Percentiles rank a stretch among this genome's conserved stretches.
These are phyloP conservation scores for Nymphalis c-album DNA, from an alignment of 2,888 invertebrate species.

Conservation along the genomic window DNA sequence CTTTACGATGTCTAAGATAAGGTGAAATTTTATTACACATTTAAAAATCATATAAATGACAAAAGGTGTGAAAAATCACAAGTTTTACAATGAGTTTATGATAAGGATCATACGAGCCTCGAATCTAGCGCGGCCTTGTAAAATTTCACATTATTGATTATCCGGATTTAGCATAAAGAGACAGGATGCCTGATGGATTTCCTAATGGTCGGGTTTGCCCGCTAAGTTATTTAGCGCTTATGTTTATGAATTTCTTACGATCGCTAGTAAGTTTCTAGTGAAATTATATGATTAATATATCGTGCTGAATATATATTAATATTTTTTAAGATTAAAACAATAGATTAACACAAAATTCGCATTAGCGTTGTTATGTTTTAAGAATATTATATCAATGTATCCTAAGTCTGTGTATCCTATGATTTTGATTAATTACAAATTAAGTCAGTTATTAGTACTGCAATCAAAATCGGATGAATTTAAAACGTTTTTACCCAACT, in stretches of 20 bases:
- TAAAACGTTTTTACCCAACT: too few species aligned
- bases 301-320: neutral
- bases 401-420: too few species aligned
- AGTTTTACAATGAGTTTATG: constrained; percentile 21
- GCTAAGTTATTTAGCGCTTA: constrained; percentile 27
- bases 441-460: too few species aligned
- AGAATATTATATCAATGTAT: too few species aligned
- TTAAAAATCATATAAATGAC: constrained; percentile 19
- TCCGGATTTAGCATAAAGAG: constrained; percentile 40
- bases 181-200: constrained; percentile 16
- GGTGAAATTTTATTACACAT: constrained; percentile 24
- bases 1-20: neutral
- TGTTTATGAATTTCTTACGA: constrained; percentile 3
- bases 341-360: too few species aligned
- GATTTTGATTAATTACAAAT: too few species aligned
- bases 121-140: constrained; percentile 42
- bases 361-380: too few species aligned
- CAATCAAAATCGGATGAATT: too few species aligned
- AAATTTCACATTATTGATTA: constrained; percentile 45
- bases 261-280: neutral
- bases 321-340: neutral
- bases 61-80: constrained; percentile 29
- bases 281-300: constrained; percentile 9
- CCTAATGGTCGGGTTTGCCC: constrained; percentile 45
- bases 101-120: constrained; percentile 18